Evolutionary conservation across 2,888 invertebrate genomes (phyloP).

Genomic region (Xestia ashworthii): DNA sequence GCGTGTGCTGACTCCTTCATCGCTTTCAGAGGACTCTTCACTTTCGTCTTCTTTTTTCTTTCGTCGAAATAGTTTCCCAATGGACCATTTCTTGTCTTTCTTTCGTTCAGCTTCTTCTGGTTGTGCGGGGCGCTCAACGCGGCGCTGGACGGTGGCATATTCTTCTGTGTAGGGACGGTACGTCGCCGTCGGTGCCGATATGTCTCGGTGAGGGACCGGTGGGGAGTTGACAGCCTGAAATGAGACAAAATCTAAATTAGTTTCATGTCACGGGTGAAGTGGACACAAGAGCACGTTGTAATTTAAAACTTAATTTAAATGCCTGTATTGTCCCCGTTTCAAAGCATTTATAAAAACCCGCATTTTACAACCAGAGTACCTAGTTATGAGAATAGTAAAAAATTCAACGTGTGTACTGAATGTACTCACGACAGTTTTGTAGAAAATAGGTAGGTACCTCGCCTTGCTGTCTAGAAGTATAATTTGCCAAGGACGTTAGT

Average conservation of each 20-base stretch:
- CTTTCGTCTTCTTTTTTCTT: slow-evolving; percentile 93
- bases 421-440: slow-evolving; percentile 43
- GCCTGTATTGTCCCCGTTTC: slow-evolving; percentile 18
- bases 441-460: slow-evolving; percentile 65
- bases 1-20: slow-evolving; percentile 84
- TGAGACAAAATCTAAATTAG: slow-evolving; percentile 48
- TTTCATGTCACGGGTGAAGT: slow-evolving; percentile 23
- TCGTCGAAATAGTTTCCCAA: slow-evolving; percentile 94
- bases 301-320: slow-evolving; percentile 38
- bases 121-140: slow-evolving; percentile 79
- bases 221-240: slow-evolving; percentile 90
- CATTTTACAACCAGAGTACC: slow-evolving; percentile 17
- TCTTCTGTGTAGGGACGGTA: slow-evolving; percentile 86
- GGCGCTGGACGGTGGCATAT: slow-evolving; percentile 81
- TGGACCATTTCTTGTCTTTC: slow-evolving; percentile 95
- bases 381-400: slow-evolving; percentile 24
- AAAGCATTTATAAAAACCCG: slow-evolving; percentile 27
- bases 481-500: slow-evolving; percentile 78
- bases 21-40: slow-evolving; percentile 90
- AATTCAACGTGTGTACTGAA: slow-evolving; percentile 16
- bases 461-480: slow-evolving; percentile 81
- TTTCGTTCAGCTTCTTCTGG: slow-evolving; percentile 86
- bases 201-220: slow-evolving; percentile 86
- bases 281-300: slow-evolving; percentile 5
- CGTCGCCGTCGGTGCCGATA: slow-evolving; percentile 77